A percentile compares a stretch with the other conserved stretches of the same genome.
Conservation (phyloP, 2,113 vertebrate species). For the Caracal caracal region DNA sequence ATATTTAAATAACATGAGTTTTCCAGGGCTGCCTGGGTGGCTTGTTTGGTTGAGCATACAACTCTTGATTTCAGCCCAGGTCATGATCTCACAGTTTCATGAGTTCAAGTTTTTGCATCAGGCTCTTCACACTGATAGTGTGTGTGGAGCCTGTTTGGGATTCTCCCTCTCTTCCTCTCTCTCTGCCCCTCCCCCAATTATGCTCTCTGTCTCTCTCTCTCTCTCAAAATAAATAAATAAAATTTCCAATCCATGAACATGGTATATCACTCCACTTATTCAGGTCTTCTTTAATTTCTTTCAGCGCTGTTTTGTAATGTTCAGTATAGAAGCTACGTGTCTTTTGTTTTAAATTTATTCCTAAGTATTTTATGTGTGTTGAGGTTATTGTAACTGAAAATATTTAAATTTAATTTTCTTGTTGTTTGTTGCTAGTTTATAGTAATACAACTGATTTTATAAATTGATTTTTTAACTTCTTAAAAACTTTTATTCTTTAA, state of each 20-base stretch:
- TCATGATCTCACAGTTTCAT: too few species aligned
- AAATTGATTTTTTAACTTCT: neutral
- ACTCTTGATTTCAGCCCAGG: too few species aligned
- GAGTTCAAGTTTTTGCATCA: too few species aligned
- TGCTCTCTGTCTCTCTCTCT: too few species aligned
- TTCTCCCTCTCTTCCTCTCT: too few species aligned
- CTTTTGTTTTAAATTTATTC: neutral
- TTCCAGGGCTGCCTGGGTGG: neutral
- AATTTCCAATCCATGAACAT: neutral
- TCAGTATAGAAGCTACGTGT: neutral
- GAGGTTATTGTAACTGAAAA: neutral
- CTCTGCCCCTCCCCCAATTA: too few species aligned
- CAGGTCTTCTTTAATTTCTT: neutral
- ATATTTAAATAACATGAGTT: neutral
- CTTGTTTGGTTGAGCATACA: too few species aligned
- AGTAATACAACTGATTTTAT: neutral
- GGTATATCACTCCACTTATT: neutral
- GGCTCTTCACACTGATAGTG: too few species aligned
- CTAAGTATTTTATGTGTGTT: neutral
- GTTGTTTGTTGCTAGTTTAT: neutral
- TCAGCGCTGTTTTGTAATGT: neutral
- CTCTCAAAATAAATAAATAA: too few species aligned
- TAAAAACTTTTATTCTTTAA: neutral
- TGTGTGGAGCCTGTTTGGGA: too few species aligned
- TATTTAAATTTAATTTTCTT: slow-evolving; percentile 1